Conservation (phyloP, 2,888 invertebrate genomes). For the Caenorhabditis sp. region DNA sequence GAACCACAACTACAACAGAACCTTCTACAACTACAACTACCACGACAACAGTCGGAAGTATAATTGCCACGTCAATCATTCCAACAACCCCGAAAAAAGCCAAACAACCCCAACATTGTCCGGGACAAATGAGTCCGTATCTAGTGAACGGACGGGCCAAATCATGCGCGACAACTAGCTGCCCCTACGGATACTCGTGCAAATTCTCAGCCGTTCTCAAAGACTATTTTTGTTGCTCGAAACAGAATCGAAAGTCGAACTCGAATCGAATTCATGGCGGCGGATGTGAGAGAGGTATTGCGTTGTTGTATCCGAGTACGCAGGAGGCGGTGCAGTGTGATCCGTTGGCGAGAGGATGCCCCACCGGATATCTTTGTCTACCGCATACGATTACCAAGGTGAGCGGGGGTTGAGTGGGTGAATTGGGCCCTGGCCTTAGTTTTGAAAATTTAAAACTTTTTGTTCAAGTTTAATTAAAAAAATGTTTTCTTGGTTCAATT, state of each 20-base stretch:
- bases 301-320: conserved; percentile 46
- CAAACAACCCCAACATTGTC: conserved; percentile 37
- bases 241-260: conserved; percentile 40
- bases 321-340: conserved; percentile 52
- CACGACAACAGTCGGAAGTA: conserved; percentile 4
- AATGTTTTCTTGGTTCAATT: no score
- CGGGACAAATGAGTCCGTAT: conserved; percentile 48
- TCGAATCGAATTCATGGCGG: conserved; percentile 31
- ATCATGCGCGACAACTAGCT: conserved; percentile 46
- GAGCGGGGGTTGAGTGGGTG: not conserved
- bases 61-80: conserved; percentile 5
- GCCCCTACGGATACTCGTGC: conserved; percentile 55
- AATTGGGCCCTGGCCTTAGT: no score
- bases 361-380: conserved; percentile 44
- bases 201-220: conserved; percentile 45
- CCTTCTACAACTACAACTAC: not conserved
- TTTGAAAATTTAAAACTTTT: no score
- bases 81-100: conserved; percentile 9
- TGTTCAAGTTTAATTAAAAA: no score
- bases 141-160: conserved; percentile 49
- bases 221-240: conserved; percentile 53
- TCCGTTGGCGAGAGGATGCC: conserved; percentile 42
- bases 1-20: not conserved
- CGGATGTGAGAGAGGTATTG: conserved; percentile 49
- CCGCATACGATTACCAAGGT: conserved; percentile 39